Percentiles rank a stretch among this genome's conserved stretches.
These are phyloP conservation scores for Limonius californicus DNA, from an alignment of 1,140 invertebrate species.

Conservation along the genomic window DNA sequence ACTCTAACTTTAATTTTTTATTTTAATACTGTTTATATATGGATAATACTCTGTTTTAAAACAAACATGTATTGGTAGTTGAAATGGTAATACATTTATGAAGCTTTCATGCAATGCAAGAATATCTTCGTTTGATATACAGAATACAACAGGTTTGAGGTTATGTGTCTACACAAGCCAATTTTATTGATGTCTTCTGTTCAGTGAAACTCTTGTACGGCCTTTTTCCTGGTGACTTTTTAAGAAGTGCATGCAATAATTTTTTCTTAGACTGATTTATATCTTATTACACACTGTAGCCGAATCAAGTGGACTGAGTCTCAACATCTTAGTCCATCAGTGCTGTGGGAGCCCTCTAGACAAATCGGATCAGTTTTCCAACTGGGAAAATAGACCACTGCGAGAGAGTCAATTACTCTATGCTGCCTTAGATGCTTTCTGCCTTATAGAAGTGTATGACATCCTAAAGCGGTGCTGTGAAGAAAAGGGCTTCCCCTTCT, in stretches of 20 bases:
- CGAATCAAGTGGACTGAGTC: slow-evolving; percentile 46
- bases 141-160: no score
- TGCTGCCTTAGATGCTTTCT: slow-evolving; percentile 78
- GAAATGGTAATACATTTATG: no score
- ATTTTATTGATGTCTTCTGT: not conserved
- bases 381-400: slow-evolving; percentile 81
- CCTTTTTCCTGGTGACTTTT: not conserved
- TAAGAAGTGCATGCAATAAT: not conserved
- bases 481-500: slow-evolving; percentile 54
- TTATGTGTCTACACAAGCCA: no score
- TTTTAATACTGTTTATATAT: no score
- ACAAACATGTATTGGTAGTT: no score
- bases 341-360: slow-evolving; percentile 70
- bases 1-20: no score
- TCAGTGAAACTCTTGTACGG: not conserved
- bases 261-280: not conserved
- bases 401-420: slow-evolving; percentile 71
- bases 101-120: no score
- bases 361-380: slow-evolving; percentile 82
- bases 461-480: slow-evolving; percentile 51
- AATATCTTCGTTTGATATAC: no score
- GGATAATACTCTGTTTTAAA: no score
- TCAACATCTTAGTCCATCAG: slow-evolving; percentile 67
- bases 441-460: slow-evolving; percentile 72
- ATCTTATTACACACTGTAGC: no score